Conservation (phyloP, 2,797 vertebrate species). For the Momotus momota region DNA sequence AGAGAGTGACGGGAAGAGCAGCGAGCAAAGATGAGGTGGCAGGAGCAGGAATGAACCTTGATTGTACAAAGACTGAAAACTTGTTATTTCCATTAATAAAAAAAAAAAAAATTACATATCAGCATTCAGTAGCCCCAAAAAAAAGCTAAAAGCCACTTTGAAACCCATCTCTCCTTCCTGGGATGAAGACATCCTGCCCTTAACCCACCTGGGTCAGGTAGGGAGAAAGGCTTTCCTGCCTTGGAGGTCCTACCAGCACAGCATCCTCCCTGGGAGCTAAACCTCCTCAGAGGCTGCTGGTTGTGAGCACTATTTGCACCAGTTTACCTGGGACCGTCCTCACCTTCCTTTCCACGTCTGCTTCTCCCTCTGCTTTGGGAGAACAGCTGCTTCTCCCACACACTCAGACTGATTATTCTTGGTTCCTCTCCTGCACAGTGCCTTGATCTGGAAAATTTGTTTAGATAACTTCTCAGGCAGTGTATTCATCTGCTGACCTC, state of each 20-base stretch:
- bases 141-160: not conserved
- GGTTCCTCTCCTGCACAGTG: not conserved
- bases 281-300: fast-evolving
- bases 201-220: not conserved
- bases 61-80: not conserved
- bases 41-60: not conserved
- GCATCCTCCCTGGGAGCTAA: not conserved
- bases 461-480: conserved; percentile 21
- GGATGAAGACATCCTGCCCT: not conserved
- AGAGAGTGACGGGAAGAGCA: not conserved
- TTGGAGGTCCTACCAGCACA: not conserved
- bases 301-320: not conserved
- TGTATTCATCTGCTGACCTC: conserved; percentile 6
- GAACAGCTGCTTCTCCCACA: not conserved
- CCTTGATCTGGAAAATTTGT: conserved; percentile 39
- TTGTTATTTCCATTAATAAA: not conserved
- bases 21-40: not conserved
- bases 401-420: conserved; percentile 29
- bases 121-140: not conserved
- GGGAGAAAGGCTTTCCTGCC: not conserved
- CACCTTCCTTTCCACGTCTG: not conserved
- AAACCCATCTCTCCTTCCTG: not conserved
- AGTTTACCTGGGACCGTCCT: not conserved
- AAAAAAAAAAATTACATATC: too few species aligned
- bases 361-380: not conserved